Base-by-base conservation (phyloP, 2,113 vertebrate genomes). In the Mormyrus lacerda region DNA sequence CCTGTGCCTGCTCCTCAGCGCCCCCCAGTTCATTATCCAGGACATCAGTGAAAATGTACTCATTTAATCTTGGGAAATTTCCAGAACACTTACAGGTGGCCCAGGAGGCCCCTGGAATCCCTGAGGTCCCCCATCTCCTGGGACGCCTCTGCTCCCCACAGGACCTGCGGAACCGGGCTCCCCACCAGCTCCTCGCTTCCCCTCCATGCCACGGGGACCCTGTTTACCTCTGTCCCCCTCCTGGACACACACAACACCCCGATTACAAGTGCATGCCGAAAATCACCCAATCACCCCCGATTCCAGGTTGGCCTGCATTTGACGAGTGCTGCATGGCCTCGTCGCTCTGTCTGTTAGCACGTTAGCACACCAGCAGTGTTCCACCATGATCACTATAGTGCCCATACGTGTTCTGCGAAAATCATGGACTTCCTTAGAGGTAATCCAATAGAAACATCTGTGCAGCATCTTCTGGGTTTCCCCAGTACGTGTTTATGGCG, bases 71-170 rank as follows among this genome's bases (percentile, higher is more conserved):
- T 87, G 17, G 35, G 35, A 21, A 65, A 24, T 65, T 83, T 83
- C 35, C 9, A 51, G 9, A 21, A 13, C 8, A 95, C 94, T 95
- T 91, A 96, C 95, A 61, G 93, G 93, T 85, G 92, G 94, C 84
- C 95, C 95, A 65, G 92, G 91, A 4, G 94, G 93, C 15, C 96
- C 95, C 90, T 92, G 86, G 42, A 94, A 95, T 39, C 96, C 96
- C 89, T 94, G 93, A 35, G 91, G 93, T 85, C 94, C 91, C 8
- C 91, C 90, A 51, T 95, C 96, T 92, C 95, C 95, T 91, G 90
- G 90, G 88, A 94, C 89, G 27, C 95, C 95, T 88, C 96, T 95
- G 42, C 93, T 90, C 90, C 96, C 94, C 0, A 90, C 79, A 0
- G 90, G 90, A 42, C 95, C 96, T 83, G 94, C 91, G n/a, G 69